Conservation (phyloP, 2,113 vertebrate species). For the Tympanuchus pallidicinctus region DNA sequence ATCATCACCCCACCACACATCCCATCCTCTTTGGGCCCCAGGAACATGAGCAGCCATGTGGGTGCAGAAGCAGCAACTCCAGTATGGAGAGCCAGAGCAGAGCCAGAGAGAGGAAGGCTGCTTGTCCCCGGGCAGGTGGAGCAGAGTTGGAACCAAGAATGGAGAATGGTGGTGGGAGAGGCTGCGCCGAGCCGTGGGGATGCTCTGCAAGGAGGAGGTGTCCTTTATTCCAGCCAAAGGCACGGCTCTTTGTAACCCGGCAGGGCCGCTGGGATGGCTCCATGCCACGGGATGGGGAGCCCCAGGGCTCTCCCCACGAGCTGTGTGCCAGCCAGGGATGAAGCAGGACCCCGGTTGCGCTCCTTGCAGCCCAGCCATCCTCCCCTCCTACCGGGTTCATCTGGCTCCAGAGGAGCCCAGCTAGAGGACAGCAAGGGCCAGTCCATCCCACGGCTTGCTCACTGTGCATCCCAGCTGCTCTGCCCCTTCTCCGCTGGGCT, state of each 20-base stretch:
- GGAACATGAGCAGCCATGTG: not conserved
- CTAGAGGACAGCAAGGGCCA: not conserved
- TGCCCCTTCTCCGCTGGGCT: not conserved
- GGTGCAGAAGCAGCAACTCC: not conserved
- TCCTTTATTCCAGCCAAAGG: not conserved
- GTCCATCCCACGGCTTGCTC: fast-evolving
- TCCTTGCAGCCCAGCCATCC: not conserved
- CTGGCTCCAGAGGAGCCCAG: not conserved
- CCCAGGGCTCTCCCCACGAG: not conserved
- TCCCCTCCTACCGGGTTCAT: not conserved
- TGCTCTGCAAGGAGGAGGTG: not conserved
- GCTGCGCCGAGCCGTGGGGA: not conserved
- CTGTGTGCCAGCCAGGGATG: fast-evolving
- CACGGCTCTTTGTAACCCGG: not conserved
- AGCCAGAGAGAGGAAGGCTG: not conserved
- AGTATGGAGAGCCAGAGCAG: not conserved
- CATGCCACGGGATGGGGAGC: not conserved
- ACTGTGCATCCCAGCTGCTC: not conserved
- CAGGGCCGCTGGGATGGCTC: not conserved
- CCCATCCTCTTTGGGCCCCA: not conserved
- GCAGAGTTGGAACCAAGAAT: fast-evolving
- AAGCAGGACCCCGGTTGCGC: fast-evolving
- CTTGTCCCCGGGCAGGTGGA: fast-evolving
- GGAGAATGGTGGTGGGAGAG: not conserved
- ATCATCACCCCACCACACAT: not conserved